Conservation (phyloP, 2,888 invertebrate genomes). For the Drosophila nigricruria region DNA sequence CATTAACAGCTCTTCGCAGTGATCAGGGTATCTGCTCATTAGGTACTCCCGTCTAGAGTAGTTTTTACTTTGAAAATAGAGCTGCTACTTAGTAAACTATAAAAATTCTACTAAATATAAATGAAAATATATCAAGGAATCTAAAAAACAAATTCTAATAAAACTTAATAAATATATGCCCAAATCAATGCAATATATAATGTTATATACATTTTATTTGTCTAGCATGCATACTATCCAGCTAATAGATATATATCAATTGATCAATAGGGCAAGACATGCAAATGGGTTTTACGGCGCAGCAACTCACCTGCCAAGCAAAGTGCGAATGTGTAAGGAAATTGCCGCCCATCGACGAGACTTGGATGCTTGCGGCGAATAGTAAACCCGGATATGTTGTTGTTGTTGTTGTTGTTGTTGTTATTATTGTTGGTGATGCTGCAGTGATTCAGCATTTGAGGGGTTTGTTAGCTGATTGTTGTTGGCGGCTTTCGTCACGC, state of each 20-base stretch:
- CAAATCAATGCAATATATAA: not conserved
- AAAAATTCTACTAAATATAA: too few species aligned
- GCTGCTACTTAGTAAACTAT: too few species aligned
- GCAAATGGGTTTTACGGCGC: not conserved
- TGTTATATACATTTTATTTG: not conserved
- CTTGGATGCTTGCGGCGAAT: constrained; percentile 1
- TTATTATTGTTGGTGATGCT: constrained; percentile 18
- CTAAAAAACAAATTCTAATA: too few species aligned
- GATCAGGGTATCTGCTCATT: too few species aligned
- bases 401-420: constrained; percentile 4
- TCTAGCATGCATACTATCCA: too few species aligned
- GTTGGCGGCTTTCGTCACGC: constrained; percentile 68
- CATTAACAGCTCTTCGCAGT: too few species aligned
- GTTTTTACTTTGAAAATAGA: too few species aligned
- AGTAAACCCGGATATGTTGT: constrained; percentile 24
- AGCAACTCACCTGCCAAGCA: constrained; percentile 20
- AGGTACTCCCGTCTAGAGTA: too few species aligned
- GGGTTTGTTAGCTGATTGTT: constrained; percentile 51
- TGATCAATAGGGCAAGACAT: not conserved
- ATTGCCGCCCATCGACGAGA: constrained; percentile 17
- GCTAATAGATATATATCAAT: not conserved
- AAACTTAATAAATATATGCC: too few species aligned
- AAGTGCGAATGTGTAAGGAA: constrained; percentile 27
- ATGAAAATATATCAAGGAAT: too few species aligned
- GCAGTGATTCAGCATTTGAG: constrained; percentile 51